phyloP scores from a whole-genome alignment of 2,888 invertebrate genomes.

The Proisotoma minuta region DNA sequence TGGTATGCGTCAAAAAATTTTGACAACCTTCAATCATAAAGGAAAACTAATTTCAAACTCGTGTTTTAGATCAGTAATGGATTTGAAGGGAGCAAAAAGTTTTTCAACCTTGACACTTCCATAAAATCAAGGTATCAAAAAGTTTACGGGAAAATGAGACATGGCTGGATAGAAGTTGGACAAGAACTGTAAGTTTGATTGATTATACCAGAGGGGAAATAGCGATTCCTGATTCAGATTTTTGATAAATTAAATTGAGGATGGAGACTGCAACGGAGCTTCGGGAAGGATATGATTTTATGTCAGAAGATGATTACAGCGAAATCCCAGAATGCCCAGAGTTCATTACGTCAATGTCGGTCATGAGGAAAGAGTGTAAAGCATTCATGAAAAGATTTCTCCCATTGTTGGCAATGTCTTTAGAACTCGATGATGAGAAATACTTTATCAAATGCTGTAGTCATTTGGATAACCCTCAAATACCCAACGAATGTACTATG shows the following conservation, averaged over 20 bases:
- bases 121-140: conserved; percentile 62
- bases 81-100: conserved; percentile 65
- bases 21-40: conserved; percentile 48
- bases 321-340: conserved; percentile 63
- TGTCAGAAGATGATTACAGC: conserved; percentile 55
- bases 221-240: too few species aligned
- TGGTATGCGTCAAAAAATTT: too few species aligned
- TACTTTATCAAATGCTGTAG: conserved; percentile 63
- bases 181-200: too few species aligned
- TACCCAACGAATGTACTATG: conserved; percentile 57
- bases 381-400: conserved; percentile 63
- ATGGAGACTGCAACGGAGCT: conserved; percentile 60
- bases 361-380: conserved; percentile 65
- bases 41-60: conserved; percentile 9
- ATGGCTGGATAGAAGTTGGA: conserved; percentile 65
- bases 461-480: conserved; percentile 61
- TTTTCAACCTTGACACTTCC: conserved; percentile 64
- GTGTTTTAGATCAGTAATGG: conserved; percentile 59
- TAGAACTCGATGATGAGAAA: conserved; percentile 51
- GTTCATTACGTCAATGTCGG: conserved; percentile 62
- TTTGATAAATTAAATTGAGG: conserved; percentile 45
- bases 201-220: too few species aligned
- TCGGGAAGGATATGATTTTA: conserved; percentile 66
- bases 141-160: conserved; percentile 52
- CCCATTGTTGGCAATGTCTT: conserved; percentile 50